phyloP scores from a whole-genome alignment of 2,888 invertebrate species.

The Drosophila gaucha region DNA sequence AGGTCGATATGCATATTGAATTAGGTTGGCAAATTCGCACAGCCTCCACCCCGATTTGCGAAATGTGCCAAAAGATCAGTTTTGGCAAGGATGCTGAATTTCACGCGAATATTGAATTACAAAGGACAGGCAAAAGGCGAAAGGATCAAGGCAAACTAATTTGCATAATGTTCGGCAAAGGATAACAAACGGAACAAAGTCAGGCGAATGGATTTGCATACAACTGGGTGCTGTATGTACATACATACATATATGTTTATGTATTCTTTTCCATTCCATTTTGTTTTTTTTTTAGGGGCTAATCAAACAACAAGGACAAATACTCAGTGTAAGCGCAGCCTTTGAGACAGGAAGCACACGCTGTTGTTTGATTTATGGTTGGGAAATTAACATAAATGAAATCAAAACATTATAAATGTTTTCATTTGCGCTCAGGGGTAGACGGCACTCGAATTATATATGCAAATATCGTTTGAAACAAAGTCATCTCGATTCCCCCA shows the following conservation, averaged over 20 bases:
- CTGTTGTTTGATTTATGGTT: constrained; percentile 76
- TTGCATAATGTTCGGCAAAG: constrained; percentile 72
- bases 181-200: constrained; percentile 57
- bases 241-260: not conserved
- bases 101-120: constrained; percentile 82
- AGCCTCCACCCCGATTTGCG: constrained; percentile 14
- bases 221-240: constrained; percentile 11
- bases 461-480: constrained; percentile 69
- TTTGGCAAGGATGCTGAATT: constrained; percentile 21
- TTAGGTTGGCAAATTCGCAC: constrained; percentile 43
- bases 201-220: constrained; percentile 53
- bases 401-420: constrained; percentile 82
- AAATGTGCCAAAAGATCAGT: constrained; percentile 21
- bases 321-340: constrained; percentile 43
- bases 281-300: constrained; percentile 32
- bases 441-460: constrained; percentile 54
- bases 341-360: constrained; percentile 83
- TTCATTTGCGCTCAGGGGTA: constrained; percentile 59
- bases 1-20: constrained; percentile 27
- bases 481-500: constrained; percentile 60
- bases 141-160: constrained; percentile 58
- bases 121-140: constrained; percentile 32
- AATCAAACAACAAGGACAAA: constrained; percentile 67
- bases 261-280: no score
- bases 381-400: constrained; percentile 81